Base-by-base conservation (phyloP, 2,888 invertebrate genomes). In the Dromius quadrimaculatus region DNA sequence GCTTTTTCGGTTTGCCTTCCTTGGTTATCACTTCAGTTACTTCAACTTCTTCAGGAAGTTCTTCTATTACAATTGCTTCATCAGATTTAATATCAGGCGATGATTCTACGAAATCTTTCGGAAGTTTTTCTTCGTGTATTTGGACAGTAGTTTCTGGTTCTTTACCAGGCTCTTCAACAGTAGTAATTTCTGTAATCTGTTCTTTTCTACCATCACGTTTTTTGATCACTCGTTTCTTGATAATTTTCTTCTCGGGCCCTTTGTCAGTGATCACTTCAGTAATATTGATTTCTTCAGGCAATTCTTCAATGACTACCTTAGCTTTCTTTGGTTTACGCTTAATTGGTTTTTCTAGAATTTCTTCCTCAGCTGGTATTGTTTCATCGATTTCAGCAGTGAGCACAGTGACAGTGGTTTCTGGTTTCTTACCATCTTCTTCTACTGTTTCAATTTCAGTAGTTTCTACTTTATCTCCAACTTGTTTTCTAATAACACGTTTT, bases 381-480 rank as follows among this genome's bases (percentile, higher is more conserved):
- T 47, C 75, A 38, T 75, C 73, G 2, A 75, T 73, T 76, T 82
- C 71, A 69, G 76, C 71, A 19, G 77, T 74, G 11, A 20, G 19
- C 1, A 66, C 66, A 54, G 72, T 64, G 73, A 83, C 81, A 4
- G 81, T 74, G 47, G 82, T 77, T 75, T 83, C 76, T 74, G 85
- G 79, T 79, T 82, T 76, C 75, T 80, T 82, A 43, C 83, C 82
- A 68, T 82, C 82, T 73, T 83, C 83, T 74, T 83, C 82, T 34
- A 81, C 77, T 0, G 79, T 81, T 5, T 78, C 77, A 76, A 84
- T 83, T 83, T 85, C 84, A 74, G 84, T 84, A 76, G 71, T 74
- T 76, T 77, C 76, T 76, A 76, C 79, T 70, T 78, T 78, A 4
- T 75, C 78, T 13, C 79, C 81, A 71, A 78, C 77, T 54, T 76